A percentile compares a stretch with the other conserved stretches of the same genome.
Conservation (phyloP, 2,797 vertebrate species). For the Typhlichthys subterraneus region DNA sequence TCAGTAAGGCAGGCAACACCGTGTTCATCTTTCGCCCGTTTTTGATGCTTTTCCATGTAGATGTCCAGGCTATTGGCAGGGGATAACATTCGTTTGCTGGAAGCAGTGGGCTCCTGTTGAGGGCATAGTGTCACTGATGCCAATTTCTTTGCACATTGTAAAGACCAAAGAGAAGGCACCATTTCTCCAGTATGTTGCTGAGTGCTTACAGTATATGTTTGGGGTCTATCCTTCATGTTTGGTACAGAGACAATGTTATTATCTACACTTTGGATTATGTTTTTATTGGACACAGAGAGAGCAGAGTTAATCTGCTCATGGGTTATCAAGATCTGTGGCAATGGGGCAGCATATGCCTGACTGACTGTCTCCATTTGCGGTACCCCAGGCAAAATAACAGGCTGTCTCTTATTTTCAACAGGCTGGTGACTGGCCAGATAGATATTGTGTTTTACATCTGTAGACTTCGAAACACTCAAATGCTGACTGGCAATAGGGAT, state of each 20-base stretch:
- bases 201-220: slow-evolving; percentile 60
- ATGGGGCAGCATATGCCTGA: slow-evolving; percentile 74
- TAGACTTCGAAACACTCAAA: slow-evolving; percentile 68
- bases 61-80: slow-evolving; percentile 98
- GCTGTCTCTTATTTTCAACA: slow-evolving; percentile 71
- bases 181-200: slow-evolving; percentile 67
- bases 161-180: slow-evolving; percentile 70
- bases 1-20: slow-evolving; percentile 88
- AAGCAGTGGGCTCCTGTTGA: slow-evolving; percentile 90
- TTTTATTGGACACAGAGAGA: slow-evolving; percentile 70
- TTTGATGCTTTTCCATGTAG: slow-evolving; percentile 99
- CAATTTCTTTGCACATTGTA: slow-evolving; percentile 81
- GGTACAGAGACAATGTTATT: slow-evolving; percentile 69
- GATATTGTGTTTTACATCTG: slow-evolving; percentile 72
- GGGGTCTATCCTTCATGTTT: slow-evolving; percentile 71
- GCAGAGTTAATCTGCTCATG: slow-evolving; percentile 84
- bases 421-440: slow-evolving; percentile 75
- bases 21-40: slow-evolving; percentile 95
- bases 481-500: slow-evolving; percentile 75
- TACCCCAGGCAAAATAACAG: slow-evolving; percentile 78
- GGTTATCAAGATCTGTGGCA: slow-evolving; percentile 95
- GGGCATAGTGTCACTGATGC: slow-evolving; percentile 87
- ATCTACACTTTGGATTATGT: slow-evolving; percentile 67
- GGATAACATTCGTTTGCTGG: slow-evolving; percentile 98
- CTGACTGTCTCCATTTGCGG: slow-evolving; percentile 75